phyloP scores from a whole-genome alignment of 1,140 invertebrate genomes.

The Drosophila tsacasi region DNA sequence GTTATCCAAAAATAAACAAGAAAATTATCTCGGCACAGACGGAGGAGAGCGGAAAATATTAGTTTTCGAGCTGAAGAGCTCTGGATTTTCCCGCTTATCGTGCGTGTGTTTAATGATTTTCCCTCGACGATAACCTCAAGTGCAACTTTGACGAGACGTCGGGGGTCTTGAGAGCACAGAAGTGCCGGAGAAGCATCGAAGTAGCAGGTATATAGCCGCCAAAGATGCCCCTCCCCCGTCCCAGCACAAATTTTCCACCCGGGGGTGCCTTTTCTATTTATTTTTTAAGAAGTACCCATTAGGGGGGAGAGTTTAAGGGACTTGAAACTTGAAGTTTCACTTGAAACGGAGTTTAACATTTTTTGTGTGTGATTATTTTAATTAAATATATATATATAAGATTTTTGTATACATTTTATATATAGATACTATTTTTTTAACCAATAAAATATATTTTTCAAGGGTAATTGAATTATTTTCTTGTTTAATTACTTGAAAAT shows the following conservation, averaged over 20 bases:
- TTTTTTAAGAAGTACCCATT: conserved; percentile 4
- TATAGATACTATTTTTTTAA: no score
- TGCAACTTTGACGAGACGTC: conserved; percentile 62
- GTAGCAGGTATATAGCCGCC: conserved; percentile 26
- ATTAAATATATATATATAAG: background rate
- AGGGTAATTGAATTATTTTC: no score
- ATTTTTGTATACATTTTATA: no score
- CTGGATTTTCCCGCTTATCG: conserved; percentile 62
- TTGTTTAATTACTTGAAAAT: no score
- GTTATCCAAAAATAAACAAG: conserved; percentile 53
- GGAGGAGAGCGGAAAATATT: conserved; percentile 30
- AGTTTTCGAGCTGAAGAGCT: conserved; percentile 29
- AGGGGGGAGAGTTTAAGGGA: background rate
- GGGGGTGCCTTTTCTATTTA: conserved; percentile 7
- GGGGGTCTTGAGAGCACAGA: conserved; percentile 24
- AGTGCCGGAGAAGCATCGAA: conserved; percentile 34
- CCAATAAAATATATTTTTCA: no score
- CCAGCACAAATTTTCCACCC: background rate
- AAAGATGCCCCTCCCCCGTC: background rate
- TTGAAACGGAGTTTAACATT: background rate
- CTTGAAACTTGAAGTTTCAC: background rate
- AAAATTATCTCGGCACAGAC: conserved; percentile 40
- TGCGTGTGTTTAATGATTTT: conserved; percentile 67
- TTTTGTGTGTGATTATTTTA: background rate
- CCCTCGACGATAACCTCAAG: conserved; percentile 68